These are phyloP conservation scores for Chouioia cunea DNA, from an alignment of 2,888 invertebrate species.

Conservation along the genomic window DNA sequence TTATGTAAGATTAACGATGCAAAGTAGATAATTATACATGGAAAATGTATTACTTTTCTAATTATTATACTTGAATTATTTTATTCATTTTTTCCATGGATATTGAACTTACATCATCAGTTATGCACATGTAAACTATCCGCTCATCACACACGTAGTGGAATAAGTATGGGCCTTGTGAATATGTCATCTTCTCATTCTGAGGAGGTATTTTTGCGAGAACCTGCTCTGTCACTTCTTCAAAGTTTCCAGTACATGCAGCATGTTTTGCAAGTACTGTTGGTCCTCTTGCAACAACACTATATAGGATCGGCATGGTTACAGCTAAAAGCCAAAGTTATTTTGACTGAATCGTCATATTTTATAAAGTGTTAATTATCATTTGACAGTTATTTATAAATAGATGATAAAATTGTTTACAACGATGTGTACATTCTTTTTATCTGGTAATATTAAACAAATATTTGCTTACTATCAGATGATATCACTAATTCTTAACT, in stretches of 20 bases:
- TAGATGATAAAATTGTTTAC: constrained; percentile 25
- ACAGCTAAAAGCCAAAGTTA: constrained; percentile 27
- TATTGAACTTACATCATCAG: constrained; percentile 84
- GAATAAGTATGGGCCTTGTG: constrained; percentile 92
- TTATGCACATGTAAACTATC: constrained; percentile 93
- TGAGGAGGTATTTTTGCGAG: constrained; percentile 88
- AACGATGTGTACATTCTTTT: not conserved
- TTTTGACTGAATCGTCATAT: not conserved
- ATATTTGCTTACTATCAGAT: not conserved
- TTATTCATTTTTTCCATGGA: constrained; percentile 1
- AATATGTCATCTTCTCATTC: constrained; percentile 92
- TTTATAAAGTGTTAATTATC: too few relatives aligned
- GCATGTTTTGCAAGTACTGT: constrained; percentile 92
- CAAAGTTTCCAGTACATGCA: constrained; percentile 93
- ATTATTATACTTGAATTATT: not conserved
- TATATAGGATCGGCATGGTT: constrained; percentile 90
- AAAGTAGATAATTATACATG: constrained; percentile 20
- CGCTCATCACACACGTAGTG: constrained; percentile 91
- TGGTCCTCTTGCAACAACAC: constrained; percentile 88
- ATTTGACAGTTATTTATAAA: too few relatives aligned
- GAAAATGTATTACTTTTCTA: not conserved
- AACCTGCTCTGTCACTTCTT: constrained; percentile 93
- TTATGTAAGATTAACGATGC: too few relatives aligned
- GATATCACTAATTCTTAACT: too few relatives aligned
- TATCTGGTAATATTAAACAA: constrained; percentile 1